phyloP scores from a whole-genome alignment of 2,888 invertebrate genomes.

The Podotricha telesiphe region DNA sequence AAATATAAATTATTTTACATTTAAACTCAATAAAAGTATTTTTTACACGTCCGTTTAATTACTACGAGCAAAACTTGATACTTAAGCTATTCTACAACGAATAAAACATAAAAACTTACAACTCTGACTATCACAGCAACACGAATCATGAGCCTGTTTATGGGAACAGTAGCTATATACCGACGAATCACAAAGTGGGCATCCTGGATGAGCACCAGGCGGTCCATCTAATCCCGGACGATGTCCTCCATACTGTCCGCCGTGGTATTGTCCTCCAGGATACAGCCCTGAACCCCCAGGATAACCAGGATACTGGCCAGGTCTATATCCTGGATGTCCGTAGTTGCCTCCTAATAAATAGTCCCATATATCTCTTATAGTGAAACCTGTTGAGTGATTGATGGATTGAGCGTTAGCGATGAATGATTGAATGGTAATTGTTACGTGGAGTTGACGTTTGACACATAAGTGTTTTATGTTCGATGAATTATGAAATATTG shows the following conservation, averaged over 20 bases:
- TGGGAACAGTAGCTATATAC: slow-evolving; percentile 90
- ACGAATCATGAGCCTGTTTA: slow-evolving; percentile 89
- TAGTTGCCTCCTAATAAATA: slow-evolving; percentile 75
- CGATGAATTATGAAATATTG: slow-evolving; percentile 23
- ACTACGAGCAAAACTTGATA: background rate
- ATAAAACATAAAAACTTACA: slow-evolving; percentile 61
- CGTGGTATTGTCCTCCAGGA: slow-evolving; percentile 51
- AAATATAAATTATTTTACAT: no score
- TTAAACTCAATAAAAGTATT: no score
- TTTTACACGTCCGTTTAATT: no score
- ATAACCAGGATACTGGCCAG: slow-evolving; percentile 53
- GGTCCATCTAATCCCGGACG: slow-evolving; percentile 61
- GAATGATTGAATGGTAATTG: slow-evolving; percentile 26
- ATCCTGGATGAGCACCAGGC: slow-evolving; percentile 80
- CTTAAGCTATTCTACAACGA: background rate
- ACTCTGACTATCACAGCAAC: slow-evolving; percentile 85
- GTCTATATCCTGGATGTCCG: slow-evolving; percentile 51
- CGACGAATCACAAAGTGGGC: slow-evolving; percentile 90
- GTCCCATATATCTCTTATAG: slow-evolving; percentile 76
- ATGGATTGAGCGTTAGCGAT: slow-evolving; percentile 34
- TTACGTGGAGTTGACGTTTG: slow-evolving; percentile 25
- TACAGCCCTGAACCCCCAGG: slow-evolving; percentile 49
- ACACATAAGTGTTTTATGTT: slow-evolving; percentile 16
- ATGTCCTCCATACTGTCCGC: slow-evolving; percentile 49
- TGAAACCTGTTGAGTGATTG: slow-evolving; percentile 67